A percentile compares a stretch with the other conserved stretches of the same genome.
Conservation (phyloP, 1,140 invertebrate species). For the Steinernema feltiae region DNA sequence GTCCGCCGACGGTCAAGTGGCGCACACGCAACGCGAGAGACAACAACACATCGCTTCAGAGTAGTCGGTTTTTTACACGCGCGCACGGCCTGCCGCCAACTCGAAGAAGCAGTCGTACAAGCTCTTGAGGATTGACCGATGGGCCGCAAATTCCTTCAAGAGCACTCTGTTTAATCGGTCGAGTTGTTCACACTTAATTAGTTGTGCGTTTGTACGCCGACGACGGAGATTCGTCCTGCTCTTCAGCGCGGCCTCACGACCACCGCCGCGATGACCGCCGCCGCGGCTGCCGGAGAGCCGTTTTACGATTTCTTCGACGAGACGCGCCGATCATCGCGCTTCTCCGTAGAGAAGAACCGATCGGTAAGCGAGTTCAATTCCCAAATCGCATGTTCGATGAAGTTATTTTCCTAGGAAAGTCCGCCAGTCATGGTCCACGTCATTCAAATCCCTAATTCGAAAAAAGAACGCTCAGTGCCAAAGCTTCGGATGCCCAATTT, state of each 20-base stretch:
- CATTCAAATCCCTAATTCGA: neutral
- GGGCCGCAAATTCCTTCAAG: neutral
- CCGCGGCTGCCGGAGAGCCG: neutral
- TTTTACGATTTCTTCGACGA: slow-evolving; percentile 4
- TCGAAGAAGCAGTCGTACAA: neutral
- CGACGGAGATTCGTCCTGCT: neutral
- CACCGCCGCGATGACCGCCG: neutral
- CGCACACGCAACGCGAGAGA: too few species aligned
- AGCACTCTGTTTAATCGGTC: neutral
- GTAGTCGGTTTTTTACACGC: too few species aligned
- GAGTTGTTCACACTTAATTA: slow-evolving; percentile 10
- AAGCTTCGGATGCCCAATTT: neutral
- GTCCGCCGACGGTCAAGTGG: too few species aligned
- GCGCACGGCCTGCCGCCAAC: too few species aligned
- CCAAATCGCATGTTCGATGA: neutral
- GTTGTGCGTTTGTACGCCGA: neutral
- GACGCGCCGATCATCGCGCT: neutral
- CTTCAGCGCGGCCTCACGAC: neutral
- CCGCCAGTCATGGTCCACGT: slow-evolving; percentile 6
- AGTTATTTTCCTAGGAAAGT: neutral
- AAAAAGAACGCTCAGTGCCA: neutral
- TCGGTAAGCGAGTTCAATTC: neutral
- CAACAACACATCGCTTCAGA: too few species aligned
- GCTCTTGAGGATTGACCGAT: neutral
- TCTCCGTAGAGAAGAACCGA: neutral